Percentiles rank a stretch among this genome's conserved stretches.
Evolutionary conservation across 2,797 vertebrate species (phyloP).

Genomic region (Macropus fuliginosus): DNA sequence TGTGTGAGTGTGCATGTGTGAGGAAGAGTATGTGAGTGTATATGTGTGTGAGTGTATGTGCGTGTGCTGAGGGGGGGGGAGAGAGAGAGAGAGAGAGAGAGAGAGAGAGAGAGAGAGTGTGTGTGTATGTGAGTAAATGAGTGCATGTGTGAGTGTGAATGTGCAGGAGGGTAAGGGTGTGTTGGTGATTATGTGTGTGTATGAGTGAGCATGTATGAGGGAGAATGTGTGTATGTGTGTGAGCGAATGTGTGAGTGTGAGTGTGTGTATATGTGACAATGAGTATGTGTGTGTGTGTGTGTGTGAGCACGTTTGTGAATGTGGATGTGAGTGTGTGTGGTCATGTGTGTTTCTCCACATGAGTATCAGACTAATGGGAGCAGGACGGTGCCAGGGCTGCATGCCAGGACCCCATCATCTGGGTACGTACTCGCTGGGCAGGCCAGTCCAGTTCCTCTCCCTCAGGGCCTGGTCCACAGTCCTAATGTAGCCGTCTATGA

Average conservation of each 20-base stretch:
- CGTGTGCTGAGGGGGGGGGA: too few species aligned
- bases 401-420: slow-evolving; percentile 87
- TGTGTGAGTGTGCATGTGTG: neutral
- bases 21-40: neutral
- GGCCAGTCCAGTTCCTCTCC: slow-evolving; percentile 91
- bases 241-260: neutral
- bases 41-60: neutral
- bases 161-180: neutral
- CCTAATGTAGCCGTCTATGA: slow-evolving; percentile 91
- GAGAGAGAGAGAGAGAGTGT: too few species aligned
- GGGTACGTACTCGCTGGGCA: slow-evolving; percentile 93
- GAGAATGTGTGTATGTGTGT: neutral
- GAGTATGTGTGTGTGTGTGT: neutral
- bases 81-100: too few species aligned
- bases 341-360: neutral
- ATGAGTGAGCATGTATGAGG: neutral
- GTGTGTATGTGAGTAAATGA: neutral
- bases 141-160: neutral
- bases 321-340: neutral
- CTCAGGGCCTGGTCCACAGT: slow-evolving; percentile 92
- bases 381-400: neutral
- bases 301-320: neutral
- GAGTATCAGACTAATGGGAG: fast-evolving
- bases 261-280: neutral
- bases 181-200: neutral